phyloP scores from a whole-genome alignment of 1,140 invertebrate species.

The Apocrypta bakeri region DNA sequence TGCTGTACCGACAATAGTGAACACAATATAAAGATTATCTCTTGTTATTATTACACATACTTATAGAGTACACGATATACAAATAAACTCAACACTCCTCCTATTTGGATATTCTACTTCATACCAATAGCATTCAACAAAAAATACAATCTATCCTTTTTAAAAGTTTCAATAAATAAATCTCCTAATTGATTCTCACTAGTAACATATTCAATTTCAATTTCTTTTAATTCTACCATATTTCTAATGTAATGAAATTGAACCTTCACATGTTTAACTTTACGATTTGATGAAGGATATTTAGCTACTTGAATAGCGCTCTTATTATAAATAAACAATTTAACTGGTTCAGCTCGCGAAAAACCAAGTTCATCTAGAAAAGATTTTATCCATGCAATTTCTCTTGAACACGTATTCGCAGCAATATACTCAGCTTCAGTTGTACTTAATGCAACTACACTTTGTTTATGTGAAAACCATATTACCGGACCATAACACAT shows the following conservation, averaged over 20 bases:
- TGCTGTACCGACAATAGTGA: no score
- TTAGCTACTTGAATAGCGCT: background rate
- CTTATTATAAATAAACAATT: conserved; percentile 1
- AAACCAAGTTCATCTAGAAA: background rate
- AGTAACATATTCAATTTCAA: background rate
- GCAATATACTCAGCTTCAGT: no score
- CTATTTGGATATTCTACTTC: background rate
- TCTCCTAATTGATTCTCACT: background rate
- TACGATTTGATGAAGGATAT: background rate
- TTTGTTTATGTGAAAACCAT: background rate
- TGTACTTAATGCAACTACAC: background rate
- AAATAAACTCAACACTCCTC: background rate
- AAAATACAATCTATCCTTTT: background rate
- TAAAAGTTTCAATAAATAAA: background rate
- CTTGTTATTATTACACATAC: no score
- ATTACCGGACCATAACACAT: background rate
- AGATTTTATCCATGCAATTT: background rate
- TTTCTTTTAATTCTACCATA: background rate
- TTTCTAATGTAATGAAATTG: background rate
- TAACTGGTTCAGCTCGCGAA: background rate
- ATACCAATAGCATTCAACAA: background rate
- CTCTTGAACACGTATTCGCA: background rate
- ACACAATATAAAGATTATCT: no score
- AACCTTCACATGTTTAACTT: background rate
- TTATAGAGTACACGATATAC: no score